A percentile compares a stretch with the other conserved stretches of the same genome.
Evolutionary conservation across 2,113 vertebrate genomes (phyloP).

Genomic region (Oncorhynchus nerka): DNA sequence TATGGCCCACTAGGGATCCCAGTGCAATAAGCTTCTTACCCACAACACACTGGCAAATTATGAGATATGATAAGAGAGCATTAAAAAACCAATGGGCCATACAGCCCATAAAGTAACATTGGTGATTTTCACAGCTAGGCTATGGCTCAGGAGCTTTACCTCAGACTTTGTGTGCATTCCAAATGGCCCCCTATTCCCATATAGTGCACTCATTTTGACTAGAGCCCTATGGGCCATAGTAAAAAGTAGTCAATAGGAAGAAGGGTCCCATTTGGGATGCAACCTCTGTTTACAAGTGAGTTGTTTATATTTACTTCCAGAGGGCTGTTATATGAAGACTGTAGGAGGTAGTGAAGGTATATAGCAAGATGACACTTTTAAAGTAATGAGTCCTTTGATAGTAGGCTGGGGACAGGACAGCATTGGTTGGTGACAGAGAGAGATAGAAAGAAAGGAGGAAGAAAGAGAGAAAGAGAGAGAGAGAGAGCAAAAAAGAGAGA

Average conservation of each 20-base stretch:
- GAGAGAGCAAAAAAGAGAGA: too few species aligned
- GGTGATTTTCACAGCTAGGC: constrained; percentile 30
- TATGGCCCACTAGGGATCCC: constrained; percentile 39
- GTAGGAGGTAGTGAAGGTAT: constrained; percentile 18
- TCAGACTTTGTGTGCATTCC: not conserved
- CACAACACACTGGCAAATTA: constrained; percentile 37
- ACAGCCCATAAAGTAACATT: constrained; percentile 28
- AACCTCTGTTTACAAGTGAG: constrained; percentile 32
- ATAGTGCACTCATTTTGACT: too few species aligned
- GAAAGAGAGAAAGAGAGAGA: not conserved
- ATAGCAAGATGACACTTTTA: constrained; percentile 29
- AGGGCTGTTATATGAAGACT: constrained; percentile 19
- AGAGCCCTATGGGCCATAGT: too few species aligned
- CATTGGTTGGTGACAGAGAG: constrained; percentile 53
- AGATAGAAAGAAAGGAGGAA: not conserved
- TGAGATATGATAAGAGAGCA: constrained; percentile 44
- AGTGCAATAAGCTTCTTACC: constrained; percentile 40
- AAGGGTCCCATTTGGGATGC: too few species aligned
- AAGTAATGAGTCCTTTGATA: constrained; percentile 57
- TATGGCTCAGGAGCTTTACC: constrained; percentile 19
- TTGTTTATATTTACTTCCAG: constrained; percentile 62
- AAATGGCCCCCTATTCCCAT: not conserved
- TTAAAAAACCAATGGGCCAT: constrained; percentile 54
- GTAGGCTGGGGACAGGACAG: constrained; percentile 41
- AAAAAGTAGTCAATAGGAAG: too few species aligned